Evolutionary conservation across 2,797 vertebrate species (phyloP).

Genomic region (Allobates femoralis): DNA sequence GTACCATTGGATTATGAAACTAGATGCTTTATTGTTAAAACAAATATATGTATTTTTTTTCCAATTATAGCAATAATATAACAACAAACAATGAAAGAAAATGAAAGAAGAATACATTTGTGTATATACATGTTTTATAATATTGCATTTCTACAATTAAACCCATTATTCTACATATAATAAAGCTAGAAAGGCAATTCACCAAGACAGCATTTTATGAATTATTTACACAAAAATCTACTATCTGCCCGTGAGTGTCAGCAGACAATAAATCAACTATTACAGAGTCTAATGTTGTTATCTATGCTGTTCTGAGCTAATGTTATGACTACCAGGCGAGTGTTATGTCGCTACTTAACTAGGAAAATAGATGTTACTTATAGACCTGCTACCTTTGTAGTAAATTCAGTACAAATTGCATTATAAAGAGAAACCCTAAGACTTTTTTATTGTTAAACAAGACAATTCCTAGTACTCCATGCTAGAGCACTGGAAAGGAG

Average conservation of each 20-base stretch:
- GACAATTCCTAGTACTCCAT: not conserved
- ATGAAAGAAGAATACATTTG: not conserved
- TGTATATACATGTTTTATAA: not conserved
- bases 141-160: not conserved
- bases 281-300: conserved; percentile 39
- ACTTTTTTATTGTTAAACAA: not conserved
- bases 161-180: not conserved
- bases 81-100: not conserved
- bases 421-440: not conserved
- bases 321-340: conserved; percentile 32
- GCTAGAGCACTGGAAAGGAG: not conserved
- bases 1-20: not conserved
- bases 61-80: not conserved
- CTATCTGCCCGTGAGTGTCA: not conserved
- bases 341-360: not conserved
- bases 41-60: not conserved
- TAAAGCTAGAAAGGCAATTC: not conserved
- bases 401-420: conserved; percentile 10
- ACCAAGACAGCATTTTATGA: not conserved
- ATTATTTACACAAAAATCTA: not conserved
- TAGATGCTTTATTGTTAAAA: not conserved
- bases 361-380: conserved; percentile 34
- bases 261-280: conserved; percentile 35
- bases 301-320: conserved; percentile 21
- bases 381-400: conserved; percentile 14